Evolutionary conservation across 2,888 invertebrate genomes (phyloP).

Genomic region (Troilus luridus): DNA sequence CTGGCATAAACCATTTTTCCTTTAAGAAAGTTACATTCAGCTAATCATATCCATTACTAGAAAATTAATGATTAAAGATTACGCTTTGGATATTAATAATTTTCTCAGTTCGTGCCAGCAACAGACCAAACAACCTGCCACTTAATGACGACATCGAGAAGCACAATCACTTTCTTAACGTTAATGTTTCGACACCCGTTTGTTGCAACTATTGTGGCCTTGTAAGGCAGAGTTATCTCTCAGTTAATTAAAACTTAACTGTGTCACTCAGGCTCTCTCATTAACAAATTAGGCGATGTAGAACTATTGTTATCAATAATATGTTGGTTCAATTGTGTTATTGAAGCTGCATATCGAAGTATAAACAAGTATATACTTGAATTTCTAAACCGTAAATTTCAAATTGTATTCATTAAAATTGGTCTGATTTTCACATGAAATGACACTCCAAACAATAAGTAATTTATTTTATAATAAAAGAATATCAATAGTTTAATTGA

Average conservation of each 20-base stretch:
- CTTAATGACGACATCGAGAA: not conserved
- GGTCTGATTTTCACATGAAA: no score
- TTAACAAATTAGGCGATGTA: not conserved
- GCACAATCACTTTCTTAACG: conserved; percentile 25
- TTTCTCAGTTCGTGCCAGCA: not conserved
- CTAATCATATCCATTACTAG: not conserved
- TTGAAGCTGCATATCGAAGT: no score
- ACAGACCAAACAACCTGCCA: not conserved
- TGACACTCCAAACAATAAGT: no score
- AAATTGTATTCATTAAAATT: no score
- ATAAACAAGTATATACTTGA: no score
- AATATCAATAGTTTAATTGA: no score
- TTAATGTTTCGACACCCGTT: conserved; percentile 1
- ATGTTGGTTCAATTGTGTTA: not conserved
- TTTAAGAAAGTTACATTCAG: not conserved
- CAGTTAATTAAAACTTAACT: not conserved
- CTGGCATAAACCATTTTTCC: not conserved
- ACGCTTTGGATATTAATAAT: not conserved
- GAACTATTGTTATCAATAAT: not conserved
- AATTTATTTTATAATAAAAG: no score
- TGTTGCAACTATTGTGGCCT: conserved; percentile 22
- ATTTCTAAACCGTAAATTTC: no score
- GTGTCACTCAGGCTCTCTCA: not conserved
- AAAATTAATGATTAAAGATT: no score
- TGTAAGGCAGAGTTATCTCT: conserved; percentile 1